Conservation (phyloP, 2,888 invertebrate species). For the Synergus japonicus region DNA sequence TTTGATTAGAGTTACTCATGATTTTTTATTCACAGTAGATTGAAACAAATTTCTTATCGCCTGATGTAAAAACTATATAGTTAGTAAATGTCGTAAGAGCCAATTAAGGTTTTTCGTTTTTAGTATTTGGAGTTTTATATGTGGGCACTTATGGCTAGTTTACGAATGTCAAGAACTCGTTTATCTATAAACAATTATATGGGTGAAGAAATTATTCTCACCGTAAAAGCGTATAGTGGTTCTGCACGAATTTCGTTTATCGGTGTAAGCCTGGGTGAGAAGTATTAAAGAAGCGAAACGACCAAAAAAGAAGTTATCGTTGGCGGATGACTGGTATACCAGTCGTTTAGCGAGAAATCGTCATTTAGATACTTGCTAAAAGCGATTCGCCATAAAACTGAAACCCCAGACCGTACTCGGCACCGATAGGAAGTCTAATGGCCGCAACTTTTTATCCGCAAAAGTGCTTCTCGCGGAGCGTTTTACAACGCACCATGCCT, state of each 20-base stretch:
- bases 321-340: slow-evolving; percentile 37
- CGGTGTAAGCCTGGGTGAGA: slow-evolving; percentile 57
- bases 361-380: slow-evolving; percentile 75
- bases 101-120: slow-evolving; percentile 4
- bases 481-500: slow-evolving; percentile 28
- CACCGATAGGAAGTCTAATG: slow-evolving; percentile 69
- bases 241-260: slow-evolving; percentile 53
- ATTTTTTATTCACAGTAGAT: background rate
- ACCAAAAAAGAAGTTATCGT: slow-evolving; percentile 49
- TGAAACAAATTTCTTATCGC: background rate
- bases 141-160: background rate
- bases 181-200: slow-evolving; percentile 14
- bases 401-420: slow-evolving; percentile 54
- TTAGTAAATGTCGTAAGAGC: background rate
- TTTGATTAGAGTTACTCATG: background rate
- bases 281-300: slow-evolving; percentile 59
- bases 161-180: background rate
- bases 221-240: background rate
- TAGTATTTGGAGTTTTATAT: background rate
- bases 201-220: background rate
- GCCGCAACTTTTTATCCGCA: slow-evolving; percentile 48
- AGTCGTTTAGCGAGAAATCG: slow-evolving; percentile 63
- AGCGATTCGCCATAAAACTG: slow-evolving; percentile 74
- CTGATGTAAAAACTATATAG: background rate
- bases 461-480: slow-evolving; percentile 23